Evolutionary conservation across 2,797 vertebrate genomes (phyloP).

Genomic region (Fundulus diaphanus): DNA sequence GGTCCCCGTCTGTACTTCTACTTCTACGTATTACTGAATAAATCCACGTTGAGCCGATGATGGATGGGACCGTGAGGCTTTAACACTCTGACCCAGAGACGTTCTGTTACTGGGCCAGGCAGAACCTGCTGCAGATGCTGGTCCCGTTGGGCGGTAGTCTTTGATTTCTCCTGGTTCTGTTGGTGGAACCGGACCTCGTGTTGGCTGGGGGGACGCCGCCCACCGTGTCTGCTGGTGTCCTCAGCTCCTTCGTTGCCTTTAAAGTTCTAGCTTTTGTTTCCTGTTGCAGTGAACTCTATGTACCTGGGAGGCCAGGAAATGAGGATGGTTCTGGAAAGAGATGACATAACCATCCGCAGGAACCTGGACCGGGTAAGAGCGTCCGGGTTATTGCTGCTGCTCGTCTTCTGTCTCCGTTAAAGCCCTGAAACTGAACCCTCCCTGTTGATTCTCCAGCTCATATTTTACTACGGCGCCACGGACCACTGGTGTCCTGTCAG

Average conservation of each 20-base stretch:
- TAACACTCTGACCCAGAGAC: too few relatives aligned
- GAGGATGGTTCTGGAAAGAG: constrained; percentile 86
- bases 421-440: neutral
- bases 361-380: constrained; percentile 89
- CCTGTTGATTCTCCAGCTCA: constrained; percentile 81
- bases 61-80: too few relatives aligned
- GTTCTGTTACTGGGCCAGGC: too few relatives aligned
- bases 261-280: constrained; percentile 15
- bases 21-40: too few relatives aligned
- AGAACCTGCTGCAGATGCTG: neutral
- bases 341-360: constrained; percentile 84
- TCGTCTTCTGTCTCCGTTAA: neutral
- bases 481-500: constrained; percentile 91
- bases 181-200: too few relatives aligned
- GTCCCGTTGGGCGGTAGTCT: neutral
- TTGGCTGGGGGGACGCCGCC: too few relatives aligned
- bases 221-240: too few relatives aligned
- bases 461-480: constrained; percentile 90
- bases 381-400: neutral
- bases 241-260: too few relatives aligned
- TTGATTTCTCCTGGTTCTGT: neutral
- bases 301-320: constrained; percentile 95
- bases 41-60: too few relatives aligned
- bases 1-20: too few relatives aligned
- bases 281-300: constrained; percentile 87